Base-by-base conservation (phyloP, 2,113 vertebrate genomes). In the Macquaria australasica region DNA sequence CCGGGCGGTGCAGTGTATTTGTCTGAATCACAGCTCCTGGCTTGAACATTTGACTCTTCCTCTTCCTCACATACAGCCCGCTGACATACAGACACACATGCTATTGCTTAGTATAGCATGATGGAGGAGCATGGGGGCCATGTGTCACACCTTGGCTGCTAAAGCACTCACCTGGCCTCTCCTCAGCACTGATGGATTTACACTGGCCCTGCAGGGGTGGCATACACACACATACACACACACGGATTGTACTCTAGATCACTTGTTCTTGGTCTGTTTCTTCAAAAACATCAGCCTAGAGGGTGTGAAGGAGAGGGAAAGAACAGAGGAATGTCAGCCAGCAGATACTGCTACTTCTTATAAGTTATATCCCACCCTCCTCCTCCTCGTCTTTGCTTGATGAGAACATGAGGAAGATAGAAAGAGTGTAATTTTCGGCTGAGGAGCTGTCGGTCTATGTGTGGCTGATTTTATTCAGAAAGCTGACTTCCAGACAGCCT, bases 101-200 rank as follows among this genome's bases (percentile, higher is more conserved):
- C 68, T 77, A 5, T 83, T 70, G 73, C 85, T 83, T 70, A 64
- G 80, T 83, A 62, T 81, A 20, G 69, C 66, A 75, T 95, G 93
- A 95, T 92, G 88, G 93, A 96, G 85, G 90, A 95, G 93, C 75
- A 0, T 60, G 5, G 91, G 89, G 93, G 83, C 88, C 82, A 60
- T 83, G 90, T 87, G 90, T 93, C 87, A 90, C 89, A 91, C 84
- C 89, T 84, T 69, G 70, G 72, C 82, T 80, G 77, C 90, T 93
- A 70, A 94, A 89, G 93, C 89, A 84, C 90, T 93, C 92, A 84
- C 86, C 88, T 87, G 87, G 82, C 73, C 73, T 86, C 50, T 75
- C 41, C 86, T 82, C 88, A 76, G 85, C 91, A 73, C 92, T 91
- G 92, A 94, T 92, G 82, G 87, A 83, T 93, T 92, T 93, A 90